Conservation (phyloP, 1,140 invertebrate species). For the Dinoponera quadriceps region DNA sequence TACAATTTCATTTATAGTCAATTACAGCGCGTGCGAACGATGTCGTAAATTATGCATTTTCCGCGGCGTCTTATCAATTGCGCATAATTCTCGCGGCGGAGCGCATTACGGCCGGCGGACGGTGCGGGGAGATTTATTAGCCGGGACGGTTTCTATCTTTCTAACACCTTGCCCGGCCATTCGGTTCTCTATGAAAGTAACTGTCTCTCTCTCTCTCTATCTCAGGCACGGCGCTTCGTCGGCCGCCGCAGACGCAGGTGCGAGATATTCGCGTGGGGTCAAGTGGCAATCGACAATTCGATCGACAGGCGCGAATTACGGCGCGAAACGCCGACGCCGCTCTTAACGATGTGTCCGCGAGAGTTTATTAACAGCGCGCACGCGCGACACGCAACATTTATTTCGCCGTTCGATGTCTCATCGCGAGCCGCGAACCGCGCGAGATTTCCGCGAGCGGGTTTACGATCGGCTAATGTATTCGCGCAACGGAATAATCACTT, state of each 20-base stretch:
- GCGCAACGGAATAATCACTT: background rate
- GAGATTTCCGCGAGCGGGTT: conserved; percentile 11
- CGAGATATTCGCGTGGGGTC: conserved; percentile 52
- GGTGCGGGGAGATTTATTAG: conserved; percentile 67
- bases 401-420: background rate
- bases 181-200: conserved; percentile 54
- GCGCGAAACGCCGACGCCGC: background rate
- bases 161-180: conserved; percentile 45
- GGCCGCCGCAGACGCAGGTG: background rate
- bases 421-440: background rate
- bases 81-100: conserved; percentile 64
- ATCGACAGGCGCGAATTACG: conserved; percentile 37
- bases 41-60: conserved; percentile 70
- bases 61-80: conserved; percentile 69
- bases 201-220: background rate
- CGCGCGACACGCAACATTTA: conserved; percentile 32
- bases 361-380: conserved; percentile 31
- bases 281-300: conserved; percentile 62
- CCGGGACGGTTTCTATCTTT: conserved; percentile 64
- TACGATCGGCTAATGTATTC: background rate
- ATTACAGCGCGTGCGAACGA: conserved; percentile 63
- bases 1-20: conserved; percentile 65
- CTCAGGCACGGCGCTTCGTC: conserved; percentile 12
- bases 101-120: conserved; percentile 52
- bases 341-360: conserved; percentile 30